Conservation (phyloP, 35 echinoderm and acorn worm species). For the Diadema setosum region DNA sequence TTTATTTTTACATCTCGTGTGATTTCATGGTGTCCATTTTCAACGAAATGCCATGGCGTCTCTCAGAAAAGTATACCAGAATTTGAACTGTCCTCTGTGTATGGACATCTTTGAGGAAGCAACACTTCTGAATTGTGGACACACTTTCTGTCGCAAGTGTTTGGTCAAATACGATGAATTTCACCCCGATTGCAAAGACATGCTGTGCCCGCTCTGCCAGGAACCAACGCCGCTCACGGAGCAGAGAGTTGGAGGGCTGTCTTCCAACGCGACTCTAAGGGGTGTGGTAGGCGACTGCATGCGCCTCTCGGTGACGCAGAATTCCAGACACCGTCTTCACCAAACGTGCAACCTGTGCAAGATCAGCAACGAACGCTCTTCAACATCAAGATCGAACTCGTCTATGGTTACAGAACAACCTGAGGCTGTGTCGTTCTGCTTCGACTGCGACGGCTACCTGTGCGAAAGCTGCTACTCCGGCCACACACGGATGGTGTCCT, state of each 20-base stretch:
- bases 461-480: neutral
- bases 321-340: too few species aligned
- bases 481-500: neutral
- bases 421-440: neutral
- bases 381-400: too few species aligned
- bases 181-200: neutral
- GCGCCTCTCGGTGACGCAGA: neutral
- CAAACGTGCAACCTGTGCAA: too few species aligned
- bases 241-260: neutral
- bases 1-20: too few species aligned
- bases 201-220: neutral
- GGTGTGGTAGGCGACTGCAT: neutral
- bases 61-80: neutral
- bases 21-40: too few species aligned
- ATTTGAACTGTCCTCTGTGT: slow-evolving; percentile 18
- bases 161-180: neutral
- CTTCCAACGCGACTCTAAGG: neutral
- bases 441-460: neutral
- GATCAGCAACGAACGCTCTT: too few species aligned
- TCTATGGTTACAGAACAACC: too few species aligned
- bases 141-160: neutral
- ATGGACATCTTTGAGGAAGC: neutral
- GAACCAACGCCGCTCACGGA: neutral
- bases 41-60: too few species aligned
- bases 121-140: neutral